These are phyloP conservation scores for Tinea semifulvella DNA, from an alignment of 2,888 invertebrate species.

Conservation along the genomic window DNA sequence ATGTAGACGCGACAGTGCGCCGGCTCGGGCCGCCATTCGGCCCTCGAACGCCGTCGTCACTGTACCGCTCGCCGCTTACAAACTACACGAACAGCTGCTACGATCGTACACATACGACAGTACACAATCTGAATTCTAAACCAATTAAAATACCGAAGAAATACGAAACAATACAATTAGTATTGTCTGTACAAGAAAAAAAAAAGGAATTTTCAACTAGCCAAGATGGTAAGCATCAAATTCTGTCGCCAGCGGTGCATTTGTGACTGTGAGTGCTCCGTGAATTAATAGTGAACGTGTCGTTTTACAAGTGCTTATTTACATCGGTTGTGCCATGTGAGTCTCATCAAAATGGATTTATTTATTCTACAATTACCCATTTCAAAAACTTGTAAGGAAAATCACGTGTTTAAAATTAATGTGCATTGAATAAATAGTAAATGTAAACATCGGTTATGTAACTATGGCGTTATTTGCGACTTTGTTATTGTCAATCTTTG, in stretches of 20 bases:
- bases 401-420: not conserved
- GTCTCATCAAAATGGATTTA: not conserved
- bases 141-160: not conserved
- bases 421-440: not conserved
- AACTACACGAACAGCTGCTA: constrained; percentile 51
- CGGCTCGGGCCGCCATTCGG: constrained; percentile 53
- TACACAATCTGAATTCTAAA: not conserved
- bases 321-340: constrained; percentile 9
- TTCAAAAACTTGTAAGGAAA: not conserved
- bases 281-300: constrained; percentile 35
- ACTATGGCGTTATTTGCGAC: not conserved
- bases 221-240: constrained; percentile 54
- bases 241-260: not conserved
- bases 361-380: not conserved
- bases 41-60: constrained; percentile 44
- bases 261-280: constrained; percentile 42
- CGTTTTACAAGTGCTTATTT: constrained; percentile 28
- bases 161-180: too few species aligned
- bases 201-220: not conserved
- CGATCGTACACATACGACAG: constrained; percentile 21
- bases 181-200: too few species aligned
- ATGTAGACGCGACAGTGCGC: constrained; percentile 48
- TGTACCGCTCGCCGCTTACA: constrained; percentile 38
- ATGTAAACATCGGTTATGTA: not conserved
- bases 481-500: not conserved